Base-by-base conservation (phyloP, 2,113 vertebrate species). In the Lasiurus cinereus region DNA sequence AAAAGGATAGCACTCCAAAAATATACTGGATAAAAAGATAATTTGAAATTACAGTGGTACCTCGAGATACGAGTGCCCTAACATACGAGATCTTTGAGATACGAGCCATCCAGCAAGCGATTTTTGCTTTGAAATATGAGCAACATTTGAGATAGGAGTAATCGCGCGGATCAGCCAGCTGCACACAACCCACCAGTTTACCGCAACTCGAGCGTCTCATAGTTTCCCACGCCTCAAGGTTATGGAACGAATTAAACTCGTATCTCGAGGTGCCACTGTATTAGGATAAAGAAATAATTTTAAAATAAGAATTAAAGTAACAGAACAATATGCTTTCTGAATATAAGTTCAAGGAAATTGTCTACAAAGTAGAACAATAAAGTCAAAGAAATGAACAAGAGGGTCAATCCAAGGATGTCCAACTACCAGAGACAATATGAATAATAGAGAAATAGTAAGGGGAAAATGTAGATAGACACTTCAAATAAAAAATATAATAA, bases 401-500 rank as follows among this genome's bases (percentile, higher is more conserved):
- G 1, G 4, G 48, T 33, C 10, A 22, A 76, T 54, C 6, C n/a
- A 67, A 54, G 21, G 36, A 88, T 5, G 2, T 43, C 27, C 21
- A 67, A 22, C 14, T 72, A 78, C 19, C 33, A 83, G 19, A 39
- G 10, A 33, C 92, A 12, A 87, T 5, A 73, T 1, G 13, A 56
- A 33, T 92, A 50, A 59, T 24, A 78, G 13, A 46, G 8, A 90
- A 82, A 90, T 39, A 50, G 64, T 36, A 31, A n/a, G 6, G 2
- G 13, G 15, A 8, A 90, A 96, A 31, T 24, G 15, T 13, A n/a
- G 16, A 83, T 3, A 64, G 4, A 74, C 77, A 46, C 52, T 64
- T 87, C 12, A 88, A 73, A 67, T 66, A 76, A 77, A 46, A 86
- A 56, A 66, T 62, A 21, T 72, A 93, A 33, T 78, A 72, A 54